These are phyloP conservation scores for Reinhardtius hippoglossoides DNA, from an alignment of 2,113 vertebrate genomes.

Conservation along the genomic window DNA sequence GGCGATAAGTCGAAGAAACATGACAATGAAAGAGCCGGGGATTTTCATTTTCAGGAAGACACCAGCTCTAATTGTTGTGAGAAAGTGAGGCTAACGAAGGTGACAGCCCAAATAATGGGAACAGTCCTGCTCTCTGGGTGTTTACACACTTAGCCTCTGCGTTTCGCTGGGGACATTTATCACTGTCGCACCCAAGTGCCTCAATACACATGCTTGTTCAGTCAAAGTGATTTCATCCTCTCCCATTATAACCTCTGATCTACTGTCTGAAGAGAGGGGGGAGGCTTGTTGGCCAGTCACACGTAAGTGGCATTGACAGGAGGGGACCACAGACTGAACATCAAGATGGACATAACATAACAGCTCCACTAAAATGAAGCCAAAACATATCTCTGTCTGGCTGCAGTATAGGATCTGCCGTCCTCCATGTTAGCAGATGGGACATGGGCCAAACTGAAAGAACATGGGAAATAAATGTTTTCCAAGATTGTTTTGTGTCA, in stretches of 20 bases:
- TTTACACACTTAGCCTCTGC: conserved; percentile 51
- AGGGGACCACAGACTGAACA: background rate
- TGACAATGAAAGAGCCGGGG: background rate
- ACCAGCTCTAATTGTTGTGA: conserved; percentile 33
- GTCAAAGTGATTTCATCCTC: conserved; percentile 57
- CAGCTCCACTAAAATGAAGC: background rate
- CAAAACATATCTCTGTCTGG: background rate
- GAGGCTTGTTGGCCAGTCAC: conserved; percentile 32
- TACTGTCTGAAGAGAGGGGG: conserved; percentile 33
- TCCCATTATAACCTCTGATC: conserved; percentile 44
- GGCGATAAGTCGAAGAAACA: background rate
- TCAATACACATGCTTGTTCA: conserved; percentile 41
- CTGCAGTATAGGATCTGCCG: background rate
- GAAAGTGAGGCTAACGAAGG: conserved; percentile 17
- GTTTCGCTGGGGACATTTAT: conserved; percentile 50
- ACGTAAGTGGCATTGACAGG: conserved; percentile 27
- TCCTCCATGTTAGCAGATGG: too few relatives aligned
- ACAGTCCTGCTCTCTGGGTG: conserved; percentile 31
- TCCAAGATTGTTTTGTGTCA: too few relatives aligned
- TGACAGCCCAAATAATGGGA: conserved; percentile 56
- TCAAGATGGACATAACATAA: background rate
- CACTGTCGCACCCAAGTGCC: conserved; percentile 39
- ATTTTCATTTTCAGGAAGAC: conserved; percentile 4
- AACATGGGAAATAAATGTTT: too few relatives aligned
- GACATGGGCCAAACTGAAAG: background rate